Evolutionary conservation across 2,113 vertebrate genomes (phyloP).

Genomic region (Natator depressus): DNA sequence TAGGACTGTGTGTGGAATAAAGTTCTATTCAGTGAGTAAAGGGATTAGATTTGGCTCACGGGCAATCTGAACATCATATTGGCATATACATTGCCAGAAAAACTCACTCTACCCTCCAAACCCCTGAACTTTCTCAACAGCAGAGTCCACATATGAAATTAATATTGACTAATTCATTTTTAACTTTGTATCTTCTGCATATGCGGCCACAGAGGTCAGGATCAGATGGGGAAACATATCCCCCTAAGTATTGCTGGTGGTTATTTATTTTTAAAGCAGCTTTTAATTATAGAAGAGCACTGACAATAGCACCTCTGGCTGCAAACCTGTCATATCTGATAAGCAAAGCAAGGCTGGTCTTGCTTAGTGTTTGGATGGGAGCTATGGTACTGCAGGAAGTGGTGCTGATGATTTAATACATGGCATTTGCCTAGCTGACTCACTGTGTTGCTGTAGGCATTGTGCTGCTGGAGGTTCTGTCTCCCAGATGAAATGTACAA

Average conservation of each 20-base stretch:
- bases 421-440: slow-evolving; percentile 7
- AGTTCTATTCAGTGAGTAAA: not conserved
- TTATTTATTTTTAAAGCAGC: not conserved
- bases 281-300: not conserved
- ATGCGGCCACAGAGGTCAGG: not conserved
- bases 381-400: not conserved
- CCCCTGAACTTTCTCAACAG: not conserved
- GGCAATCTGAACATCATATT: not conserved
- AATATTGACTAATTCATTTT: not conserved
- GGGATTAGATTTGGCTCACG: not conserved
- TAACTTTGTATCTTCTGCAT: not conserved
- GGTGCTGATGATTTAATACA: slow-evolving; percentile 30
- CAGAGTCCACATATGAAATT: not conserved
- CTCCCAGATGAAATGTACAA: not conserved
- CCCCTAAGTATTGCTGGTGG: not conserved
- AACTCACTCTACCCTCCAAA: not conserved
- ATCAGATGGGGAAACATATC: not conserved
- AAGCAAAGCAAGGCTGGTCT: not conserved
- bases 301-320: not conserved
- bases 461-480: slow-evolving; percentile 26
- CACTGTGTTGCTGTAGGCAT: not conserved
- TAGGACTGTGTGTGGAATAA: not conserved
- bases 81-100: not conserved
- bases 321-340: slow-evolving; percentile 5
- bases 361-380: not conserved